Base-by-base conservation (phyloP, 1,140 invertebrate species). In the Cotesia glomerata region DNA sequence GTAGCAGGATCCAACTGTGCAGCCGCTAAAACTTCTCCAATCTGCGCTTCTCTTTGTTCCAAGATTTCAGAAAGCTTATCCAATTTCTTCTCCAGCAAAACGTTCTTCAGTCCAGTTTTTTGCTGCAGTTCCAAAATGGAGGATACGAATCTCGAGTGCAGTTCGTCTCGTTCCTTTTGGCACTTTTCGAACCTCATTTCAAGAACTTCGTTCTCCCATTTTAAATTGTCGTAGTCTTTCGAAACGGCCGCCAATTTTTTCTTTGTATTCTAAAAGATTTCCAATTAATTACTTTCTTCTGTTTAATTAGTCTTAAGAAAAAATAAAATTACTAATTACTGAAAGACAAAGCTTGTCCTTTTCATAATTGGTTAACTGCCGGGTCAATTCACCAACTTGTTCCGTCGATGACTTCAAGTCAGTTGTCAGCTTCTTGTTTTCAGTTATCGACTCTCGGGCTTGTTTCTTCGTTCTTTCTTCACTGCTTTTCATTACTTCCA, bases 71-170 rank as follows among this genome's bases (percentile, higher is more conserved):
- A 89, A 34, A 94, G 79, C 8, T 91, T 89, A 51, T 89, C 84
- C n/a, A 95, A 85, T 82, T 94, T 93, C 79, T 93, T 92, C 81
- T 95, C 93, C 34, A 95, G 81, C 2, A 95, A 82, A 0, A 93
- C 88, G 78, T 93, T 93, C 81, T 94, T 93, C 56, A 94, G 87
- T 34, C 91, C 91, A 0, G 93, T 92, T 82, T 94, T 95, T 81
- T 96, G 94, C 84, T 96, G 95, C 4, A 96, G 89, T 81, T 96
- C 95, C 18, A 95, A 86, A 70, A 97, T 92, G 2, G 94, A 93
- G 69, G 92, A 90, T 11, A 94, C 90, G 84, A 97, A 97, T 83
- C 91, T 91, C 5, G 89, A 85, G 80, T 95, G 93, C 16, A 97
- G 81, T 61, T 94, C 92, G 79, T 96, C 92, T 45, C 94, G 89